Evolutionary conservation across 2,888 invertebrate genomes (phyloP).

Genomic region (Augochlorella aurata): DNA sequence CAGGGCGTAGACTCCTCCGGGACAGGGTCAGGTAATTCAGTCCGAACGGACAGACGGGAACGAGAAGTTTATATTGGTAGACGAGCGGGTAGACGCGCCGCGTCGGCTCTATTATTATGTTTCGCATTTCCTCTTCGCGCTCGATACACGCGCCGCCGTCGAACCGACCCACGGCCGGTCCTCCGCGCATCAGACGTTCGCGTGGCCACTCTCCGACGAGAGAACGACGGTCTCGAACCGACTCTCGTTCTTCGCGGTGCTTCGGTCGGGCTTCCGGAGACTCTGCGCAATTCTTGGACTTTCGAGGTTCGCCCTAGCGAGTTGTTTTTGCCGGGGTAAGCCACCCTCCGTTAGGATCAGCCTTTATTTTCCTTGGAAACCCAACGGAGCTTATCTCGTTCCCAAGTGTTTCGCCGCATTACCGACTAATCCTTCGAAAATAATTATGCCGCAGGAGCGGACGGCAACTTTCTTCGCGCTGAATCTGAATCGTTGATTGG

Average conservation of each 20-base stretch:
- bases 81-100: conserved; percentile 55
- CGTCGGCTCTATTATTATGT: conserved; percentile 66
- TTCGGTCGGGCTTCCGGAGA: neutral
- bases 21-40: conserved; percentile 68
- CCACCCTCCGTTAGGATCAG: conserved; percentile 55
- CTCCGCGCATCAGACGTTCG: too few relatives aligned
- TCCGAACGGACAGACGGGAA: conserved; percentile 64
- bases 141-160: neutral
- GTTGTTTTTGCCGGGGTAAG: conserved; percentile 69
- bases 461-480: neutral
- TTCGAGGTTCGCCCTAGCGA: conserved; percentile 33
- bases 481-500: neutral
- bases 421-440: conserved; percentile 64
- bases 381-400: conserved; percentile 70
- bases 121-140: conserved; percentile 48
- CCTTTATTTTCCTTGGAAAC: conserved; percentile 72
- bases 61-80: conserved; percentile 69
- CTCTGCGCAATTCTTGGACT: conserved; percentile 37
- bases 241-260: conserved; percentile 8
- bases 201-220: too few relatives aligned
- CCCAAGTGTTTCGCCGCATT: conserved; percentile 68
- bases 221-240: too few relatives aligned
- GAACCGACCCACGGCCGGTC: neutral
- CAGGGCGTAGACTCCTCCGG: conserved; percentile 63
- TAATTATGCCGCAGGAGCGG: conserved; percentile 49